phyloP scores from a whole-genome alignment of 2,888 invertebrate genomes.

The Sycophila texana region DNA sequence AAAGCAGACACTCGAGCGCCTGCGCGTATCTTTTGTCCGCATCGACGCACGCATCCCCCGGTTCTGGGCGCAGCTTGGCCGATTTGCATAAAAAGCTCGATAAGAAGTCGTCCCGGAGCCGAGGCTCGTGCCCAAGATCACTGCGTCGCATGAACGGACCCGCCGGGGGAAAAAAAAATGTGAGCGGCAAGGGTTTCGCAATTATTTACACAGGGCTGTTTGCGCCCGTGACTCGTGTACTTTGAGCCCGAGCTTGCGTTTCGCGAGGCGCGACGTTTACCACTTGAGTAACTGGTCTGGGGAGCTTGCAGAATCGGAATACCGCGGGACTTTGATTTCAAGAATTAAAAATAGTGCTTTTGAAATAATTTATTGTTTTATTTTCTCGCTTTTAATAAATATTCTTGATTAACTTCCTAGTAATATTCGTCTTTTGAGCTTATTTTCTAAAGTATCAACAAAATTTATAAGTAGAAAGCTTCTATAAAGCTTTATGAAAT shows the following conservation, averaged over 20 bases:
- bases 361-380: too few species aligned
- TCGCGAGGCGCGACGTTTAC: too few species aligned
- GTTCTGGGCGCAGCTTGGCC: constrained; percentile 32
- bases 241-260: too few species aligned
- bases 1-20: neutral
- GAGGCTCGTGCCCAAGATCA: constrained; percentile 36
- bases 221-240: constrained; percentile 7
- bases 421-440: too few species aligned
- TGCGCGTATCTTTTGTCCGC: neutral
- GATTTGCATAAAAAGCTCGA: constrained; percentile 63
- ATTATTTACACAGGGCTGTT: constrained; percentile 57
- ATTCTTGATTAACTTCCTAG: too few species aligned
- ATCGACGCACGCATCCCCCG: neutral
- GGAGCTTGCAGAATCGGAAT: constrained; percentile 29
- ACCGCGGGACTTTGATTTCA: constrained; percentile 43
- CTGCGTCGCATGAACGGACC: neutral
- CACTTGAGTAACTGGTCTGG: too few species aligned
- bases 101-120: constrained; percentile 47
- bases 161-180: constrained; percentile 12
- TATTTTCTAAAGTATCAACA: too few species aligned
- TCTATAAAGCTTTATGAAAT: too few species aligned
- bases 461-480: too few species aligned
- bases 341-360: constrained; percentile 12
- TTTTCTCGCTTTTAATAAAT: too few species aligned
- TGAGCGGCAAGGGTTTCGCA: constrained; percentile 46